These are phyloP conservation scores for Panagrolaimus sp. DNA, from an alignment of 1,140 invertebrate species.

Conservation along the genomic window DNA sequence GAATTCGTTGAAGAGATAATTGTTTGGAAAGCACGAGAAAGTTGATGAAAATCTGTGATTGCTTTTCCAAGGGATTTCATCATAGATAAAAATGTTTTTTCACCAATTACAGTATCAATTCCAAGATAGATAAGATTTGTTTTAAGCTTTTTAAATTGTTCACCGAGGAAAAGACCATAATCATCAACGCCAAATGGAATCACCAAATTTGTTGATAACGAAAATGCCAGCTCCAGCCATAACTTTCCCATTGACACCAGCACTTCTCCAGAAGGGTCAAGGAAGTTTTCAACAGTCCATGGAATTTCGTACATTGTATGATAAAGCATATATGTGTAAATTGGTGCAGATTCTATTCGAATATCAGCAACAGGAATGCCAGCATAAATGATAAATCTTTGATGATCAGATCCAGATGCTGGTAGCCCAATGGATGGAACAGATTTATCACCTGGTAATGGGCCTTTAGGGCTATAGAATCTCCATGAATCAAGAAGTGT, in stretches of 20 bases:
- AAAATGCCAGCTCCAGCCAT: conserved; percentile 42
- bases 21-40: conserved; percentile 18
- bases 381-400: conserved; percentile 26
- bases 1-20: neutral
- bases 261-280: conserved; percentile 33
- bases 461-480: conserved; percentile 36
- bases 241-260: conserved; percentile 40
- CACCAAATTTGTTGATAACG: conserved; percentile 38
- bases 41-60: conserved; percentile 23
- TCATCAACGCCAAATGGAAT: conserved; percentile 46
- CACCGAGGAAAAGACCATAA: conserved; percentile 31
- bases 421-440: conserved; percentile 33
- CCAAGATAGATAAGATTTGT: conserved; percentile 29
- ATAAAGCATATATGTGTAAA: conserved; percentile 44
- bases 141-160: conserved; percentile 25
- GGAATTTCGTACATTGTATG: conserved; percentile 37
- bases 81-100: conserved; percentile 20
- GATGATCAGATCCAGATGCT: conserved; percentile 46
- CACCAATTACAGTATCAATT: conserved; percentile 26
- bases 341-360: conserved; percentile 37
- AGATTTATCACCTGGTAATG: conserved; percentile 40
- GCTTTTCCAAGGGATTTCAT: conserved; percentile 21
- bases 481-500: conserved; percentile 47
- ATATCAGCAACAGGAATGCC: conserved; percentile 44
- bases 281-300: conserved; percentile 33